Conservation (phyloP, 1,140 invertebrate genomes). For the Theocolax elegans region DNA sequence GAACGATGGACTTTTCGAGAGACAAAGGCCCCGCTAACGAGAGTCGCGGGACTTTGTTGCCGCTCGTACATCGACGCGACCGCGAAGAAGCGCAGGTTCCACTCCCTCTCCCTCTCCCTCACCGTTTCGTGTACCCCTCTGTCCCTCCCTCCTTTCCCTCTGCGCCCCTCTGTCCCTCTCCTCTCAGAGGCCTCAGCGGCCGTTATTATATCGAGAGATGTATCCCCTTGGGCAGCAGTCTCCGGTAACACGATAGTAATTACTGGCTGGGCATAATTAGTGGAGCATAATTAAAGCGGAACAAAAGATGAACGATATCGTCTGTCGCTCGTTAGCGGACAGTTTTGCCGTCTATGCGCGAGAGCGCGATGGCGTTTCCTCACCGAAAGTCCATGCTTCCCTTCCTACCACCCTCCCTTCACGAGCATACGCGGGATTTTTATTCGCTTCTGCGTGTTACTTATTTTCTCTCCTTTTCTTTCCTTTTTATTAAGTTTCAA, state of each 20-base stretch:
- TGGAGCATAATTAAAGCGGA: conserved; percentile 61
- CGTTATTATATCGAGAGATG: conserved; percentile 58
- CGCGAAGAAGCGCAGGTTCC: not conserved
- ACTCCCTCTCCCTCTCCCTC: too few relatives aligned
- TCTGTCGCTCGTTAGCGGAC: conserved; percentile 63
- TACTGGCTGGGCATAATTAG: conserved; percentile 63
- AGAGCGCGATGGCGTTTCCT: not conserved
- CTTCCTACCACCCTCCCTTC: too few relatives aligned
- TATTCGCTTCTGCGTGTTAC: too few relatives aligned
- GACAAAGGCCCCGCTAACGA: not conserved
- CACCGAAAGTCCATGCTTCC: too few relatives aligned
- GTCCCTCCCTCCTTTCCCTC: too few relatives aligned
- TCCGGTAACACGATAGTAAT: conserved; percentile 63
- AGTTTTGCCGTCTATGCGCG: conserved; percentile 58
- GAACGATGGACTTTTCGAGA: too few relatives aligned
- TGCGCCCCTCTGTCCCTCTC: conserved; percentile 2
- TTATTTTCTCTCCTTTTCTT: too few relatives aligned
- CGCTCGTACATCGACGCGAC: not conserved
- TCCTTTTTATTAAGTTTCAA: too few relatives aligned
- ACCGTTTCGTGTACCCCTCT: too few relatives aligned
- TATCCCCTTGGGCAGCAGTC: conserved; percentile 60
- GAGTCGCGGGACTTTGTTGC: not conserved
- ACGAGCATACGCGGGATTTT: too few relatives aligned
- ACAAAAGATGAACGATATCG: conserved; percentile 64
- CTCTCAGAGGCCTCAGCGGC: conserved; percentile 48